Evolutionary conservation across 2,113 vertebrate species (phyloP), one percentile per base, ranked within the genome.

Genomic region (Solea solea): DNA sequence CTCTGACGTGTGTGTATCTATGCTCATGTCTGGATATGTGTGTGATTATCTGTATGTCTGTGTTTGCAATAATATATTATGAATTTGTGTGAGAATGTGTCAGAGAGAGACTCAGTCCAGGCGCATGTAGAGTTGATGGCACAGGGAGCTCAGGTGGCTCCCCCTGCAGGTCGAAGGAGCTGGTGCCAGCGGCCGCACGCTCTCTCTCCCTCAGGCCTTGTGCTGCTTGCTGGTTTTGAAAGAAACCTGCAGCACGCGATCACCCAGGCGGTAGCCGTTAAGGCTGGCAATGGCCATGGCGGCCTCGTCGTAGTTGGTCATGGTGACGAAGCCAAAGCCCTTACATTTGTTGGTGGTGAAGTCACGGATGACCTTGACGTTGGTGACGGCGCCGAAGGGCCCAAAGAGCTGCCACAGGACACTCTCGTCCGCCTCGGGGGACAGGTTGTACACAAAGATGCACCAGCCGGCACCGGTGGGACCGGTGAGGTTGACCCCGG

Each of bases 221-320:
- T 98, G 97, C 89, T 98, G 97, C 93, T 98, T 98, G 95, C 96
- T 98, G 93, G 97, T 98, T 93, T 98, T 98, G 95, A 98, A 98
- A 78, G 97, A 98, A 81, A 98, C 97, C 93, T 98, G 97, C 91
- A 98, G 94, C 87, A 98, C 96, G 0, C 97, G 95, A 89, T 98
- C 97, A 0, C 96, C 97, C 86, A 98, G 94, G 87, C 97, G 96
- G 84, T 98, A 97, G 79, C 97, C 97, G 0, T 98, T 98, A 70
- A 98, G 96, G 90, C 96, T 97, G 69, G 97, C 97, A 5, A 98
- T 98, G 80, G 97, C 97, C 97, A 98, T 95, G 92, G 97, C 97
- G 0, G 97, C 97, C 85, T 98, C 97, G 0, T 98, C 97, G 51
- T 98, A 98, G 95, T 98, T 98, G 95, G 97, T 98, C 97, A 98